phyloP scores from a whole-genome alignment of 1,140 invertebrate genomes.

The Drosophila kohkoa region DNA sequence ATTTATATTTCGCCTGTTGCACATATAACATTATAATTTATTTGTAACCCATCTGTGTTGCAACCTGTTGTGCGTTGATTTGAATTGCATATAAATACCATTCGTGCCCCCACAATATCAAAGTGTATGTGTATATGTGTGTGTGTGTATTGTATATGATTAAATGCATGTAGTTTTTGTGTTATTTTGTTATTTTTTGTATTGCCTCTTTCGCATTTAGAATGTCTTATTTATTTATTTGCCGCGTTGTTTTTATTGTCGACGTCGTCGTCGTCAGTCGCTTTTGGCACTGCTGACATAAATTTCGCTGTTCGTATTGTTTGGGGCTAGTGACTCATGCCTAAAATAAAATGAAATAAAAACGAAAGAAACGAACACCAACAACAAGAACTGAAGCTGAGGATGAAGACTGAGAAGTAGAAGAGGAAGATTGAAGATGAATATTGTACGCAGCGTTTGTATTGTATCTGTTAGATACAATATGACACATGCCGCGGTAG shows the following conservation, averaged over 20 bases:
- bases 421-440: constrained; percentile 7
- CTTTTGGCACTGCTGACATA: constrained; percentile 83
- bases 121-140: not conserved
- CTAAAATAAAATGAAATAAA: constrained; percentile 59
- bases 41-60: constrained; percentile 42
- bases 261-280: constrained; percentile 18
- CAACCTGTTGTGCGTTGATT: constrained; percentile 70
- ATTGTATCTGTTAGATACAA: constrained; percentile 63
- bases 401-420: not conserved
- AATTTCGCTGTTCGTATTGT: constrained; percentile 69
- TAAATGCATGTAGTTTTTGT: constrained; percentile 18
- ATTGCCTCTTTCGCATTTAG: constrained; percentile 37
- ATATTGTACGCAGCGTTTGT: constrained; percentile 23
- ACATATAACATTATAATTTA: constrained; percentile 7
- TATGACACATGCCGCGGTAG: constrained; percentile 73
- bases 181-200: constrained; percentile 14
- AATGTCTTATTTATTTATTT: constrained; percentile 70
- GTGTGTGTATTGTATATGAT: constrained; percentile 7
- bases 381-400: not conserved
- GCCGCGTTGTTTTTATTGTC: constrained; percentile 67
- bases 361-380: constrained; percentile 6
- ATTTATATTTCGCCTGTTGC: not conserved
- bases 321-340: constrained; percentile 70
- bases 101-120: constrained; percentile 14
- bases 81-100: constrained; percentile 50